Conservation (phyloP, 2,888 invertebrate species). For the Arge pagana region DNA sequence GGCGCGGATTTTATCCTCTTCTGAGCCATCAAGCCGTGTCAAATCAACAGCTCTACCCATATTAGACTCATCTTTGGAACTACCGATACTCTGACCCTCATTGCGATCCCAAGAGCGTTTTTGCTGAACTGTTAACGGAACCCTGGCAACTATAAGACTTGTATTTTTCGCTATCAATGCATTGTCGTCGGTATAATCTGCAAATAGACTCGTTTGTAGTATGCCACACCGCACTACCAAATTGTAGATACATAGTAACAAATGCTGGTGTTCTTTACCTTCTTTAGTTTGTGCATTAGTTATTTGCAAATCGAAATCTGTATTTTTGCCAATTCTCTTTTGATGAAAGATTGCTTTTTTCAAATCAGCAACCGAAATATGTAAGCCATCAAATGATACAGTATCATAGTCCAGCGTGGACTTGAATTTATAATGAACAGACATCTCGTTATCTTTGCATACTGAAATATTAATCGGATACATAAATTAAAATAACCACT, state of each 20-base stretch:
- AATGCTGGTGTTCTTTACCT: conserved; percentile 73
- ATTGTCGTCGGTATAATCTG: conserved; percentile 91
- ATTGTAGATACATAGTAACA: too few species aligned
- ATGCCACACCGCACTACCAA: not conserved
- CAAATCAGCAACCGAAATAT: conserved; percentile 93
- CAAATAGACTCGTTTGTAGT: conserved; percentile 36
- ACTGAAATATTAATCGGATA: not conserved
- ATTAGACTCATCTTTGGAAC: conserved; percentile 49
- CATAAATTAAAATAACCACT: too few species aligned
- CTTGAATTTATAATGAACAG: conserved; percentile 99
- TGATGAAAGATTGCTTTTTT: conserved; percentile 95
- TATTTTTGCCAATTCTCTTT: conserved; percentile 90
- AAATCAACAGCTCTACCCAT: conserved; percentile 76
- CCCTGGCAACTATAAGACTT: conserved; percentile 90
- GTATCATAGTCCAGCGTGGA: conserved; percentile 95
- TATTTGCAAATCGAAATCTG: conserved; percentile 94
- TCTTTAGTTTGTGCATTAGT: conserved; percentile 97
- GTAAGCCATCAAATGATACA: conserved; percentile 94
- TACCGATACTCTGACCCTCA: conserved; percentile 46
- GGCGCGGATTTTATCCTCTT: conserved; percentile 96
- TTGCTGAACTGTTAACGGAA: conserved; percentile 81
- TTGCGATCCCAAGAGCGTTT: conserved; percentile 77
- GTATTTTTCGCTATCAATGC: conserved; percentile 96
- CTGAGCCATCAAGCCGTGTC: conserved; percentile 87
- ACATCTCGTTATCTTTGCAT: conserved; percentile 64